A percentile compares a stretch with the other conserved stretches of the same genome.
These are phyloP conservation scores for Sus scrofa DNA, from an alignment of 2,113 vertebrate genomes.

Conservation along the genomic window T2T-Sscrofa CM000824.6:89180501-89181000, in stretches of 20 bases:
- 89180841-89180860: not conserved
- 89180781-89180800: not conserved
- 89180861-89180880: not conserved
- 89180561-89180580: not conserved
- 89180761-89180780: not conserved
- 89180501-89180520: not conserved
- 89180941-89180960: not conserved
- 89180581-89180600: not conserved
- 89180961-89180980: accelerated
- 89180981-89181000: not conserved
- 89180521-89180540: not conserved
- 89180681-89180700: not conserved
- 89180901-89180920: not conserved
- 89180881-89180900: not conserved
- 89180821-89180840: not conserved
- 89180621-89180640: not conserved
- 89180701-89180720: not conserved
- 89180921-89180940: not conserved
- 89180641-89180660: not conserved
- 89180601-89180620: not conserved
- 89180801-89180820: not conserved
- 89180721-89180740: not conserved
- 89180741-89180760: not conserved
- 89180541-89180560: no score
- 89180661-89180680: not conserved